These are phyloP conservation scores for Alligator mississippiensis DNA, from an alignment of 2,113 vertebrate species.

Conservation along the genomic window DNA sequence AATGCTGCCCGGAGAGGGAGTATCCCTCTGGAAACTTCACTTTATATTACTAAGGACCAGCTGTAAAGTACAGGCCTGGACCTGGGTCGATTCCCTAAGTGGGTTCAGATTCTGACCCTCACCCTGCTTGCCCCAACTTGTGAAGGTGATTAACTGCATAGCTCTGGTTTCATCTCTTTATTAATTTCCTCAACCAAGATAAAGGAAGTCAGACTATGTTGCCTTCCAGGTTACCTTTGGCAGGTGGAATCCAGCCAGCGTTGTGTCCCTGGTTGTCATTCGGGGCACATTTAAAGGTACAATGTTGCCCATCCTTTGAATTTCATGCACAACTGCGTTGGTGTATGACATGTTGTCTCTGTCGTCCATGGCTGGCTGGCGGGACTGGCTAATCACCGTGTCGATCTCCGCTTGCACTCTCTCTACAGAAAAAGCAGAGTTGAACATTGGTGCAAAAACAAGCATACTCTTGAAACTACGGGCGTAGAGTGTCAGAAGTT, in stretches of 20 bases:
- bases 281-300: conserved; percentile 81
- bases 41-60: neutral
- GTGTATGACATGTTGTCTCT: conserved; percentile 82
- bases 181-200: neutral
- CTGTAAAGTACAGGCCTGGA: neutral
- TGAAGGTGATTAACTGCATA: neutral
- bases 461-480: no score
- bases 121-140: rapidly evolving
- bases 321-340: conserved; percentile 86
- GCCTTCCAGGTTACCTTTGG: conserved; percentile 78
- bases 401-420: conserved; percentile 82
- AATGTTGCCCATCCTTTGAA: conserved; percentile 85
- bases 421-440: conserved; percentile 32
- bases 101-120: neutral
- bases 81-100: neutral
- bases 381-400: conserved; percentile 65
- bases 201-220: neutral
- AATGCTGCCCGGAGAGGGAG: neutral
- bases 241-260: conserved; percentile 77
- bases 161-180: neutral
- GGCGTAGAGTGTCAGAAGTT: no score
- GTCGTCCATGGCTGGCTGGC: conserved; percentile 78
- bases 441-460: no score
- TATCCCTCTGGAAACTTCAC: neutral
- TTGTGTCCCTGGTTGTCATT: conserved; percentile 65